Percentiles rank a stretch among this genome's conserved stretches.
phyloP scores from a whole-genome alignment of 2,113 vertebrate species.

The Tragulus kanchil region DNA sequence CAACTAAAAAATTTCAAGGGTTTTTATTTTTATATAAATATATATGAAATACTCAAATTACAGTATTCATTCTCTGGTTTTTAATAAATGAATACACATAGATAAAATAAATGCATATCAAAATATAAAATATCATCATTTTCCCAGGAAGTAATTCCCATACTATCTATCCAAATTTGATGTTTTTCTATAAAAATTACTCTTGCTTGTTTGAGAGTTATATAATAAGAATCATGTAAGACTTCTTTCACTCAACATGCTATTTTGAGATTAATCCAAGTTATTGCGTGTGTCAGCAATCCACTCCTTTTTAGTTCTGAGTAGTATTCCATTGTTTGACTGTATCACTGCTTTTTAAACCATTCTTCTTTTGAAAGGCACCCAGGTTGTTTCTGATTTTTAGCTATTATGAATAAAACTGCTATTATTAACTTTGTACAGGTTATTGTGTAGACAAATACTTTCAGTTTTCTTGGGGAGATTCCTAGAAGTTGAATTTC shows the following conservation, averaged over 20 bases:
- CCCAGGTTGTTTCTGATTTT: background rate
- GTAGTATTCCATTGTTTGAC: background rate
- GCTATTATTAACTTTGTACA: background rate
- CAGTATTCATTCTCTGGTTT: background rate
- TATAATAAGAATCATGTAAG: background rate
- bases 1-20: background rate
- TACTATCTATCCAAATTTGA: background rate
- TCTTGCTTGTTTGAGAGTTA: background rate
- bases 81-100: background rate
- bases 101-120: background rate
- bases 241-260: background rate
- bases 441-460: background rate
- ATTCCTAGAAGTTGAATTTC: background rate
- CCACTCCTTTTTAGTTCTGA: background rate
- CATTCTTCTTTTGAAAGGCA: background rate
- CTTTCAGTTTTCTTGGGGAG: background rate
- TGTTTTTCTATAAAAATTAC: background rate
- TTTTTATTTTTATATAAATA: background rate
- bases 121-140: background rate
- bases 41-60: background rate
- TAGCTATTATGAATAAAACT: background rate
- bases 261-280: background rate
- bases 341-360: background rate
- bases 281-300: background rate
- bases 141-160: background rate